phyloP scores from a whole-genome alignment of 2,888 invertebrate species.

The Pegoplata infirma region DNA sequence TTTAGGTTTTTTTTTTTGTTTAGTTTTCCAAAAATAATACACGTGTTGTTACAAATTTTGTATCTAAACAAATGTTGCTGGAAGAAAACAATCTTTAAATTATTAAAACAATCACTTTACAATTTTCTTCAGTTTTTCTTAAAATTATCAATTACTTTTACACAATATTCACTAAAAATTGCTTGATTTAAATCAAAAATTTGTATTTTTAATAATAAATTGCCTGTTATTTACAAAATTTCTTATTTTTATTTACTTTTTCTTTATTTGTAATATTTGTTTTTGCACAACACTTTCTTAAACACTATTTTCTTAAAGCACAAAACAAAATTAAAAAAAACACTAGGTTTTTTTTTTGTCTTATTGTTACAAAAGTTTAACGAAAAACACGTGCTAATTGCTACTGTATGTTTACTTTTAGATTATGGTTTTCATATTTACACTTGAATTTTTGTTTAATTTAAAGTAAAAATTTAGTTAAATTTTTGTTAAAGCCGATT shows the following conservation, averaged over 20 bases:
- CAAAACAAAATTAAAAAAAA: background rate
- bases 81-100: conserved; percentile 1
- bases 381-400: conserved; percentile 45
- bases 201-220: background rate
- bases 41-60: conserved; percentile 35
- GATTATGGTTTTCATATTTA: conserved; percentile 38
- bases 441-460: conserved; percentile 12
- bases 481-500: conserved; percentile 29
- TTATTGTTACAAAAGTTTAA: conserved; percentile 20
- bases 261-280: conserved; percentile 3
- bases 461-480: background rate
- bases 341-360: background rate
- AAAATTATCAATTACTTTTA: background rate
- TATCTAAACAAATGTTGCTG: conserved; percentile 37
- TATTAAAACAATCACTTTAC: background rate
- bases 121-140: background rate
- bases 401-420: background rate
- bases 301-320: background rate
- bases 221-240: background rate
- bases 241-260: background rate
- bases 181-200: too few species aligned
- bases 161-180: background rate
- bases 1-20: too few species aligned
- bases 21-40: background rate
- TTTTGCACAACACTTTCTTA: conserved; percentile 4